phyloP scores from a whole-genome alignment of 1,140 invertebrate species.

The Ptiloglossa arizonensis region DNA sequence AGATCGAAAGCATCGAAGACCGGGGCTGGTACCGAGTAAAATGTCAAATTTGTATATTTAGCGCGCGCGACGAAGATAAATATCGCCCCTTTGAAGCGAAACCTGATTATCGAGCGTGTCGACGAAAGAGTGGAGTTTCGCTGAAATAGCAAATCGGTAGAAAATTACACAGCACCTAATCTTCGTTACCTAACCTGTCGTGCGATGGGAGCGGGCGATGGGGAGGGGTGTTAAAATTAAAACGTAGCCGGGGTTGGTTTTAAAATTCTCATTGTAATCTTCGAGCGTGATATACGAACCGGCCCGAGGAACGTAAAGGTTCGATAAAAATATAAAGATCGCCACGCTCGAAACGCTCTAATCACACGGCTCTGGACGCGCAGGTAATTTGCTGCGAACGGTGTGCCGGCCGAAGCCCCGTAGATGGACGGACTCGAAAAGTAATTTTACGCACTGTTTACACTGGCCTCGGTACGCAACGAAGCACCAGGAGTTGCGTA shows the following conservation, averaged over 20 bases:
- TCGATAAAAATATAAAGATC: constrained; percentile 41
- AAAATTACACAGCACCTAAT: no score
- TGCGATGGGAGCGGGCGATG: background rate
- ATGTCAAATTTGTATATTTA: no score
- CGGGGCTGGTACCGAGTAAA: no score
- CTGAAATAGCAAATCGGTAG: no score
- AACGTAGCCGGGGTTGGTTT: constrained; percentile 3
- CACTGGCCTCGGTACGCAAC: constrained; percentile 55
- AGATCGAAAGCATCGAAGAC: no score
- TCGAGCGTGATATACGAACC: background rate
- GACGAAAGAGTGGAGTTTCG: no score
- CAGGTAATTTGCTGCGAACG: constrained; percentile 50
- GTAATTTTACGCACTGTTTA: constrained; percentile 70
- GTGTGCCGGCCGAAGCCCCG: background rate
- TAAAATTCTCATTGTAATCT: background rate
- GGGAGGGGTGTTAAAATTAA: background rate
- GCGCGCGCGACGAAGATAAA: no score
- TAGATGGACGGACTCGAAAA: constrained; percentile 47
- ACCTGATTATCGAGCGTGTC: no score
- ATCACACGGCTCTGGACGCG: constrained; percentile 6
- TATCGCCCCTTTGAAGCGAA: no score
- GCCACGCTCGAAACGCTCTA: constrained; percentile 3
- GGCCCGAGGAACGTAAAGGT: background rate
- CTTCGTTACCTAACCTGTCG: no score
- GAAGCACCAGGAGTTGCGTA: constrained; percentile 30